These are phyloP conservation scores for Leptinotarsa rubiginosa DNA, from an alignment of 2,888 invertebrate genomes.

Conservation along the genomic window DNA sequence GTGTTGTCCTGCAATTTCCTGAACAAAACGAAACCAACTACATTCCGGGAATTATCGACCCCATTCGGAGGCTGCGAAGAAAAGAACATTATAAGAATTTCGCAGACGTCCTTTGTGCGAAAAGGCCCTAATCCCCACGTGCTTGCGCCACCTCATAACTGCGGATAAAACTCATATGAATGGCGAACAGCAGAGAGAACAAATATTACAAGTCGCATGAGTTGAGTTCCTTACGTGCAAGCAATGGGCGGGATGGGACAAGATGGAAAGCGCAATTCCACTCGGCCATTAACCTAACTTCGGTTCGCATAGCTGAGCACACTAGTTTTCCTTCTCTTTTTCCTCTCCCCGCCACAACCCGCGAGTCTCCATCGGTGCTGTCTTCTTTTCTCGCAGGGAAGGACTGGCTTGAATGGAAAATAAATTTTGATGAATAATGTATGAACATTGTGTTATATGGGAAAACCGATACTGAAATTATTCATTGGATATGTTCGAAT, in stretches of 20 bases:
- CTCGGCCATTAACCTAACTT: slow-evolving; percentile 78
- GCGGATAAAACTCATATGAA: slow-evolving; percentile 65
- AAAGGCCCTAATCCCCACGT: slow-evolving; percentile 60
- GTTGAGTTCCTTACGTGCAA: slow-evolving; percentile 67
- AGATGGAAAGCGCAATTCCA: slow-evolving; percentile 80
- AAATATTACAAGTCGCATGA: slow-evolving; percentile 67
- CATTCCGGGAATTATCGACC: slow-evolving; percentile 25
- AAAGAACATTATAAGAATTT: slow-evolving; percentile 44
- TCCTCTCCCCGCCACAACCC: slow-evolving; percentile 34
- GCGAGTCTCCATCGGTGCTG: slow-evolving; percentile 4
- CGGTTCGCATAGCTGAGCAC: slow-evolving; percentile 70
- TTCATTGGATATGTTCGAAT: slow-evolving; percentile 15
- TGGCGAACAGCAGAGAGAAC: slow-evolving; percentile 66
- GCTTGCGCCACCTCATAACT: slow-evolving; percentile 62
- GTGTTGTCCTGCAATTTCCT: neutral
- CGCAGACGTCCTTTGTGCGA: slow-evolving; percentile 49
- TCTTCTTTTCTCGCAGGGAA: slow-evolving; percentile 38
- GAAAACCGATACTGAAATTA: slow-evolving; percentile 30
- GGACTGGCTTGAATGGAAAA: slow-evolving; percentile 34
- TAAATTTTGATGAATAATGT: slow-evolving; percentile 39
- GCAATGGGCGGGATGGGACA: slow-evolving; percentile 67
- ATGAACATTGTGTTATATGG: slow-evolving; percentile 37
- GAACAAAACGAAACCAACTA: neutral
- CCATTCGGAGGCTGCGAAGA: slow-evolving; percentile 22
- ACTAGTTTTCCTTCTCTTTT: slow-evolving; percentile 60